These are phyloP conservation scores for Phrynosoma platyrhinos DNA, from an alignment of 2,113 vertebrate genomes.

Conservation along the genomic window DNA sequence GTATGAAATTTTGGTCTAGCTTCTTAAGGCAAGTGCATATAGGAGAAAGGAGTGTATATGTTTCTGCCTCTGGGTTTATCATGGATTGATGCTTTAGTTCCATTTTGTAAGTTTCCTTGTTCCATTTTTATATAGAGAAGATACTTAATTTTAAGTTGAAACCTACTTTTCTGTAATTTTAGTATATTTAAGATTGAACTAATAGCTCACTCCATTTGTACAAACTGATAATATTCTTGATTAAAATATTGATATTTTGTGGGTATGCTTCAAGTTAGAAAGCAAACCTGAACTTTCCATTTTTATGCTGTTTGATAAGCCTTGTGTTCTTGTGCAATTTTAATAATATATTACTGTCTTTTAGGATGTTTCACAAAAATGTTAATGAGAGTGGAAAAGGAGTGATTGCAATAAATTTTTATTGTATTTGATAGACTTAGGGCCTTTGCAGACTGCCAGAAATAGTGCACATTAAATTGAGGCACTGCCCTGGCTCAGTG, in stretches of 20 bases:
- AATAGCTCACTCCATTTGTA: background rate
- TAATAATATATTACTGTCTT: slow-evolving; percentile 6
- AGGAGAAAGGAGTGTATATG: background rate
- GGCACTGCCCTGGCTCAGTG: too few species aligned
- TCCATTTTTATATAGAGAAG: background rate
- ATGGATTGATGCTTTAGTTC: background rate
- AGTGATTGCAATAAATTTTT: background rate
- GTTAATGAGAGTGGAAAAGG: background rate
- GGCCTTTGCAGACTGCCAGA: too few species aligned
- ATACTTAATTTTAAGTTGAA: background rate
- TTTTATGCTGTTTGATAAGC: slow-evolving; percentile 8
- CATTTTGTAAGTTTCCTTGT: slow-evolving; percentile 26
- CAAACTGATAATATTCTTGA: background rate
- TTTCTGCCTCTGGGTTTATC: background rate
- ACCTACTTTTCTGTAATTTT: background rate
- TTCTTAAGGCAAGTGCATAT: background rate
- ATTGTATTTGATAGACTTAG: background rate
- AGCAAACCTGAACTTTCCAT: background rate
- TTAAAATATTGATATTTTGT: slow-evolving; percentile 4
- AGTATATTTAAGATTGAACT: background rate
- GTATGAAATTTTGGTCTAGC: background rate
- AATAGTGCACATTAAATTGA: too few species aligned
- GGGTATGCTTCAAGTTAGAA: background rate
- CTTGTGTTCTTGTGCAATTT: background rate
- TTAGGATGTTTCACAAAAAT: slow-evolving; percentile 13